phyloP scores from a whole-genome alignment of 2,797 vertebrate genomes.

The Orestias chungarensis region DNA sequence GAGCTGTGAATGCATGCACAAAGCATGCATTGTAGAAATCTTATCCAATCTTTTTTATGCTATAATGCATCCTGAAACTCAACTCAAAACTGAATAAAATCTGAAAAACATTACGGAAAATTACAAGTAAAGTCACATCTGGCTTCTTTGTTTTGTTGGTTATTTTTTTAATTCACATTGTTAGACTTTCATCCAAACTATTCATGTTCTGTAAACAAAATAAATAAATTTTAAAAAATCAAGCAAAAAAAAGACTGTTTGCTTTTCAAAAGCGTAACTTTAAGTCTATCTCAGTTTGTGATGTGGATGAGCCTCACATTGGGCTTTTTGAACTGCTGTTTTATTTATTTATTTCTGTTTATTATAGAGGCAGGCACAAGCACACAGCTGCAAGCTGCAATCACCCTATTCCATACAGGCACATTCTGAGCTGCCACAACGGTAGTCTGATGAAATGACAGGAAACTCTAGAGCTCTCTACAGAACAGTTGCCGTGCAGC shows the following conservation, averaged over 20 bases:
- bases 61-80: neutral
- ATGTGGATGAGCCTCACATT: neutral
- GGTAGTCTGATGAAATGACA: conserved; percentile 33
- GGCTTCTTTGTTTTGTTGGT: neutral
- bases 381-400: conserved; percentile 29
- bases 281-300: neutral
- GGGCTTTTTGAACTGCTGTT: neutral
- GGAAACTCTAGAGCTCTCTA: conserved; percentile 21
- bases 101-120: neutral
- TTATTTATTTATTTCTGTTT: conserved; percentile 28
- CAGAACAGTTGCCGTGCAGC: conserved; percentile 27
- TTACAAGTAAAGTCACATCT: neutral
- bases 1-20: too few species aligned
- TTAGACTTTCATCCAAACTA: neutral
- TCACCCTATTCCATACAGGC: conserved; percentile 18
- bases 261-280: neutral
- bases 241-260: neutral
- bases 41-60: neutral
- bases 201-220: neutral
- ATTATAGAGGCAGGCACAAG: conserved; percentile 9
- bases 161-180: neutral
- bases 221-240: neutral
- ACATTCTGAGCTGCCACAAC: conserved; percentile 15
- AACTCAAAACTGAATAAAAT: neutral
- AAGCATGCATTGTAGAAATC: too few species aligned